Evolutionary conservation across 2,888 invertebrate genomes (phyloP).

Genomic region (Torymus aiolomorphi): DNA sequence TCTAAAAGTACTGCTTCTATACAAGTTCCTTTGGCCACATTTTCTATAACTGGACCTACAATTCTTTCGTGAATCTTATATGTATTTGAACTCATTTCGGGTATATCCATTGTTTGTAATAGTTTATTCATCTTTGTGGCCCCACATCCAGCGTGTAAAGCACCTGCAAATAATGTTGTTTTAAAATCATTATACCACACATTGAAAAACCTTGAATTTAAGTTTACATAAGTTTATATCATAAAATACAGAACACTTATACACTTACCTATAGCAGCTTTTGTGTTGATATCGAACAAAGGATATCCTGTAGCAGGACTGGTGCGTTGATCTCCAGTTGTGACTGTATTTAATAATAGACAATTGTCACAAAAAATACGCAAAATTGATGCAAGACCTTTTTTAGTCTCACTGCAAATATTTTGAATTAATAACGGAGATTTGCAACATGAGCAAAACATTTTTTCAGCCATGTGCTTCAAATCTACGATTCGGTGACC

Average conservation of each 20-base stretch:
- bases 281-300: conserved; percentile 41
- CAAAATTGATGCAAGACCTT: conserved; percentile 41
- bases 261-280: conserved; percentile 42
- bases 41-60: conserved; percentile 24
- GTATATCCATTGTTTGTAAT: conserved; percentile 27
- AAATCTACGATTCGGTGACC: neutral
- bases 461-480: neutral
- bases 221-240: neutral
- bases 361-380: conserved; percentile 41
- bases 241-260: neutral
- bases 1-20: conserved; percentile 24
- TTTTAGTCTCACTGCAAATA: neutral
- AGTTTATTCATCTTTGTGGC: conserved; percentile 30
- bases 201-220: neutral
- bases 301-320: conserved; percentile 8
- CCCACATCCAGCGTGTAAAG: conserved; percentile 36
- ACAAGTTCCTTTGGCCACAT: conserved; percentile 34
- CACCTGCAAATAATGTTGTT: neutral
- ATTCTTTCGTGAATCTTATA: conserved; percentile 34
- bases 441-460: neutral
- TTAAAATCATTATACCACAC: neutral
- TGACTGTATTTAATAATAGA: conserved; percentile 26
- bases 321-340: conserved; percentile 31
- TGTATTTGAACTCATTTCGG: conserved; percentile 9
- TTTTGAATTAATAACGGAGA: neutral